Percentiles rank a stretch among this genome's conserved stretches.
These are phyloP conservation scores for Gorsachius goisagi DNA, from an alignment of 2,113 vertebrate genomes.

Conservation along the genomic window DNA sequence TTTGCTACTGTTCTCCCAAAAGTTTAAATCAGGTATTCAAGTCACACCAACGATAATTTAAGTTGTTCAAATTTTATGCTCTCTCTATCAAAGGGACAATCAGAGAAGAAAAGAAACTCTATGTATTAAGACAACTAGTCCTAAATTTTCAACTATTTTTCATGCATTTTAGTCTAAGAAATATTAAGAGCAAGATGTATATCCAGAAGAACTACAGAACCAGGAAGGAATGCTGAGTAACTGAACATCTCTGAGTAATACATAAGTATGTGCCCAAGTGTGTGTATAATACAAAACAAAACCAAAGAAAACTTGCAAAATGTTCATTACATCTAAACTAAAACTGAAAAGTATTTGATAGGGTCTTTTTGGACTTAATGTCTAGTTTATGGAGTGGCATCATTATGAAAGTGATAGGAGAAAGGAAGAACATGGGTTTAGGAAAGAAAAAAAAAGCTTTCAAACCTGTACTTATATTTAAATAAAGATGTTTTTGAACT, in stretches of 20 bases:
- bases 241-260: not conserved
- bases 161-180: not conserved
- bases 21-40: not conserved
- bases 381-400: not conserved
- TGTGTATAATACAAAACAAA: not conserved
- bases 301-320: not conserved
- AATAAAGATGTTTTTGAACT: not conserved
- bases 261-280: not conserved
- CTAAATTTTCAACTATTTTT: not conserved
- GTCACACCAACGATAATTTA: not conserved
- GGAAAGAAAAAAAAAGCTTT: not conserved
- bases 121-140: not conserved
- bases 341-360: not conserved
- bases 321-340: not conserved
- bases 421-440: not conserved
- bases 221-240: not conserved
- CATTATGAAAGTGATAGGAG: not conserved
- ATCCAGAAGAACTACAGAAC: not conserved
- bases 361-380: not conserved
- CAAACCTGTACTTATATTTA: not conserved
- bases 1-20: not conserved
- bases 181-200: not conserved
- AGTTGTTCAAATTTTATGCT: not conserved
- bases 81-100: not conserved
- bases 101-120: not conserved